Base-by-base conservation (phyloP, 1,140 invertebrate species). In the Cotesia glomerata region DNA sequence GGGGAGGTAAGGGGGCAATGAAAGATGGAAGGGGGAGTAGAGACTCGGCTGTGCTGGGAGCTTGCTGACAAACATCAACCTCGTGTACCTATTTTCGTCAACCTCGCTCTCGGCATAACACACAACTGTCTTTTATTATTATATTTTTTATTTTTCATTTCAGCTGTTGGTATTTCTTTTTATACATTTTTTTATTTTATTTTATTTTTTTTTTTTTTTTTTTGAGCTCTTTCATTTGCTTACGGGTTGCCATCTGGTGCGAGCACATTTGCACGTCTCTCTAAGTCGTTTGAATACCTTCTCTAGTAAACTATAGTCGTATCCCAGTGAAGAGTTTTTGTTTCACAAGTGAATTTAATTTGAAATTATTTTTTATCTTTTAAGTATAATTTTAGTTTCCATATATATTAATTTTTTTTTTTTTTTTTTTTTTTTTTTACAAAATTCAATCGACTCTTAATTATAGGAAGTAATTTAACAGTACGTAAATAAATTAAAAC, bases 61-160 rank as follows among this genome's bases (percentile, higher is more conserved):
- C 49, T 14, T 14, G 45, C 45, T 39, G 63, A 65, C 63, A 65
- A 36, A n/a, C 32, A 65, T 16, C 35, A 45, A 45, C 18, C 14
- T 36, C 35, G 36, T 65, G 36, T 45, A 45, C 36, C 63, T 65
- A 65, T 65, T 65, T 49, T 65, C 63, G 63, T 65, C 63, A 45
- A 13, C 13, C 34, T 64, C 5, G 16, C 16, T 8, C 34, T 35
- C 11, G 9, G 7, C 62, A 14, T 5, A 9, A 13, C 36, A 35
- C 62, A 39, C 62, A 11, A 35, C 56, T 36, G 14, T 65, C 36
- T 16, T 16, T 16, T 36, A 65, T 39, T 39, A 45, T 16, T 36
- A 9, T 65, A 9, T 13, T 49, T 36, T 49, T 16, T 65, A 14
- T 65, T 9, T 65, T 45, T 49, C 39, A 65, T 26, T 26, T 26